phyloP scores from a whole-genome alignment of 2,113 vertebrate species.

The Phrynocephalus versicolor region DNA sequence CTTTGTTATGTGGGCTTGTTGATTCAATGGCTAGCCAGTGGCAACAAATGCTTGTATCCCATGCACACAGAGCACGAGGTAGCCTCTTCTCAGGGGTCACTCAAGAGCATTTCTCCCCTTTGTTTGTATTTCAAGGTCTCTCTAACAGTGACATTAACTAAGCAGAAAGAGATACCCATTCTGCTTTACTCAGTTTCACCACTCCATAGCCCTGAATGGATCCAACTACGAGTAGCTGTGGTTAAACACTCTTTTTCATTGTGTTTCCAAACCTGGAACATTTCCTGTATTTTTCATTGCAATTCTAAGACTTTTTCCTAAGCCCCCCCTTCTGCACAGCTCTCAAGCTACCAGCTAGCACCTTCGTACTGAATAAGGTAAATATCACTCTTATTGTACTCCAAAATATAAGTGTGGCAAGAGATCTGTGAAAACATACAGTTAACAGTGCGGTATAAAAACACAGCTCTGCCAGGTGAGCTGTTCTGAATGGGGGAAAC shows the following conservation, averaged over 20 bases:
- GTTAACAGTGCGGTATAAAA: too few species aligned
- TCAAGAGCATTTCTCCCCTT: neutral
- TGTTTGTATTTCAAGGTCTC: neutral
- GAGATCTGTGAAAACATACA: neutral
- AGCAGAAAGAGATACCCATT: neutral
- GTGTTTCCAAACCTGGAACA: too few species aligned
- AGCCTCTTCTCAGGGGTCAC: neutral
- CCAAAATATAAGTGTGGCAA: neutral
- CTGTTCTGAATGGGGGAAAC: neutral
- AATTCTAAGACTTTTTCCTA: too few species aligned
- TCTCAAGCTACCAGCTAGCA: neutral
- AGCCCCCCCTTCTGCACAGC: neutral
- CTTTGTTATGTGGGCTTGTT: too few species aligned
- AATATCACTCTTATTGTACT: neutral
- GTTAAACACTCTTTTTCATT: neutral
- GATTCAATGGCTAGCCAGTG: too few species aligned
- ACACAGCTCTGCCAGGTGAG: neutral
- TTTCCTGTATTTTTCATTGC: too few species aligned
- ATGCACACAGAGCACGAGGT: neutral
- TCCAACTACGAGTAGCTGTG: neutral
- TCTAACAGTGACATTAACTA: neutral
- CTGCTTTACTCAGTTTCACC: neutral
- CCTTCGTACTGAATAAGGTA: neutral
- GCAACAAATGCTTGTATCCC: too few species aligned
- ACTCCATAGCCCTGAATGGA: too few species aligned